Conservation (phyloP, 2,113 vertebrate species). For the Pluvialis apricaria region DNA sequence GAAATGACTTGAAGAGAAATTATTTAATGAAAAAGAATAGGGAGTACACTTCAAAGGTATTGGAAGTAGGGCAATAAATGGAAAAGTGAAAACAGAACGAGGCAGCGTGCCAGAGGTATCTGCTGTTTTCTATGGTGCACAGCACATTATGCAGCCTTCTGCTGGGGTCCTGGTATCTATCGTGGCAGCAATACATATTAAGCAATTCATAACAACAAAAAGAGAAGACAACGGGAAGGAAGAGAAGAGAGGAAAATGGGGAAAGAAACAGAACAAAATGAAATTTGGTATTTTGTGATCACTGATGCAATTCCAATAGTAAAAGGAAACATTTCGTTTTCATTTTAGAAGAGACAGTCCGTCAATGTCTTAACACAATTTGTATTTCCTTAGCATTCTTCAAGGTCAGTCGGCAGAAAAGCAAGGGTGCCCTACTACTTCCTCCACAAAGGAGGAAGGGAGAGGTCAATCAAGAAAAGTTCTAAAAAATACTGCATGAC, state of each 20-base stretch:
- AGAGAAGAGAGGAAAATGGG: not conserved
- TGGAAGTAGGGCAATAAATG: not conserved
- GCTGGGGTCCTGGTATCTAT: not conserved
- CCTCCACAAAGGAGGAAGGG: not conserved
- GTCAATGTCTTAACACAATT: not conserved
- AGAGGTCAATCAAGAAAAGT: not conserved
- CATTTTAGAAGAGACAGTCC: not conserved
- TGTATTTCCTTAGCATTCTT: not conserved
- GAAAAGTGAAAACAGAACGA: not conserved
- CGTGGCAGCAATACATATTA: not conserved
- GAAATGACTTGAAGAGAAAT: not conserved
- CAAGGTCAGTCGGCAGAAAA: not conserved
- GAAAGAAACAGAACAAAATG: not conserved
- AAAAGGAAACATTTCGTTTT: not conserved
- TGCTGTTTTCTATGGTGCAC: not conserved
- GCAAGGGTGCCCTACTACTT: not conserved
- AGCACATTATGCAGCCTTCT: not conserved
- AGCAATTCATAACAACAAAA: not conserved
- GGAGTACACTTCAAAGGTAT: not conserved
- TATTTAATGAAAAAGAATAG: not conserved
- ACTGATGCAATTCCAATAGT: not conserved
- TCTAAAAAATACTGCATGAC: not conserved
- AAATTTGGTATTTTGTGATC: not conserved
- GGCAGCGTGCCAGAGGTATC: not conserved
- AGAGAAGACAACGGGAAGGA: not conserved